Conservation (phyloP, 2,797 vertebrate species). For the Craterocephalus amniculus region DNA sequence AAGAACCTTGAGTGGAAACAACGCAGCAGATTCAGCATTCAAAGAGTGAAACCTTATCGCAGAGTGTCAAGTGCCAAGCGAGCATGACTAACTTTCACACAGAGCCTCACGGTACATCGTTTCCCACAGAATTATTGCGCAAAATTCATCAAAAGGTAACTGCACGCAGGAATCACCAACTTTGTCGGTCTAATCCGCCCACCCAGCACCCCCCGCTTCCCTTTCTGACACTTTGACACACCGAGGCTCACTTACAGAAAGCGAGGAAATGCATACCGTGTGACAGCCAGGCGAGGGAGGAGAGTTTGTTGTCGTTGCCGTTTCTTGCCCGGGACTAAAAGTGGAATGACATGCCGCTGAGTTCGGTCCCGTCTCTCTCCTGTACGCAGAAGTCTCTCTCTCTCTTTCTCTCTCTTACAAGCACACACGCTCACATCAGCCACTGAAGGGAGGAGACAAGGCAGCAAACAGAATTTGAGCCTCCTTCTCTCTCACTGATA, state of each 20-base stretch:
- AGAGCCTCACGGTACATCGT: not conserved
- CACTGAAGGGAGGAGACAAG: conserved; percentile 61
- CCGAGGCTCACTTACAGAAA: conserved; percentile 32
- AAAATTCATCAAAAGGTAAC: not conserved
- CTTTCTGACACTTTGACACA: conserved; percentile 10
- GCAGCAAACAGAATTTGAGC: conserved; percentile 35
- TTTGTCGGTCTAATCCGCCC: conserved; percentile 8
- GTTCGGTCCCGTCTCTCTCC: conserved; percentile 29
- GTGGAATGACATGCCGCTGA: conserved; percentile 46
- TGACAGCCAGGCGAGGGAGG: conserved; percentile 30
- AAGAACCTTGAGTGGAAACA: conserved; percentile 17
- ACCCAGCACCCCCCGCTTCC: conserved; percentile 24
- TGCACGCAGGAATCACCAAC: conserved; percentile 1
- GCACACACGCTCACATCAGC: conserved; percentile 12
- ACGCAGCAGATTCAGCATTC: not conserved
- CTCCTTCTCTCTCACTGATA: conserved; percentile 21
- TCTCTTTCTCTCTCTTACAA: conserved; percentile 13
- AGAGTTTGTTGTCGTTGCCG: conserved; percentile 33
- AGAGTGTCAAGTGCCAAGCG: not conserved
- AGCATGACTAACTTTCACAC: not conserved
- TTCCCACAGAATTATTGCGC: not conserved
- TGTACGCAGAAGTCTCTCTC: conserved; percentile 14
- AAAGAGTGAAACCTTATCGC: conserved; percentile 3
- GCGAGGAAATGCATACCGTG: conserved; percentile 59
- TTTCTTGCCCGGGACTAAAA: conserved; percentile 45